phyloP scores from a whole-genome alignment of 2,797 vertebrate genomes.

The Manis javanica region DNA sequence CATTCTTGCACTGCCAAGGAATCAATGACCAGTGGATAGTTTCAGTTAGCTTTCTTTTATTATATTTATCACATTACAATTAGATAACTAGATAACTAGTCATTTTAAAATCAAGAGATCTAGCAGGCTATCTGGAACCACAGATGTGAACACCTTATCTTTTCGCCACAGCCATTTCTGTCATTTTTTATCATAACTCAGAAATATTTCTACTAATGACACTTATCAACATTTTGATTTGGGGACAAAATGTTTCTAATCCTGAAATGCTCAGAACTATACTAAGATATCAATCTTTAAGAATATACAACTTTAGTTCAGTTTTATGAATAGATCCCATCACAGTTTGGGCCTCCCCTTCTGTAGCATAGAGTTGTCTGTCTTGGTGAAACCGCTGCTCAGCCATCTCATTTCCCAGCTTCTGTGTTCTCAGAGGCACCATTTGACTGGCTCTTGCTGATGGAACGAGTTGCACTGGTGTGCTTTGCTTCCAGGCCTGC shows the following conservation, averaged over 20 bases:
- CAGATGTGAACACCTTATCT: background rate
- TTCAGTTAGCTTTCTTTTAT: background rate
- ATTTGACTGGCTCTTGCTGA: background rate
- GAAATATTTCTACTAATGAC: background rate
- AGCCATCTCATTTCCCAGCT: background rate
- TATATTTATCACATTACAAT: background rate
- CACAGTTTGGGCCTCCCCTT: background rate
- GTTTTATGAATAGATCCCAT: background rate
- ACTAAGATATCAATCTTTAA: background rate
- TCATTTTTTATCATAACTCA: background rate
- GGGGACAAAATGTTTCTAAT: background rate
- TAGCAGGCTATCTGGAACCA: background rate
- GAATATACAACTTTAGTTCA: background rate
- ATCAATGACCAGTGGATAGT: background rate
- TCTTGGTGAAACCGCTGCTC: background rate
- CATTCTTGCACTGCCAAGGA: background rate
- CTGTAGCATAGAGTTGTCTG: background rate
- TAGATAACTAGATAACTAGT: background rate
- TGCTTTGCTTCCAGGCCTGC: background rate
- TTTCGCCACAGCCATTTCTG: background rate
- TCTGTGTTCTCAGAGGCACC: background rate
- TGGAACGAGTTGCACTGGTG: rapidly evolving
- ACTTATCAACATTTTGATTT: background rate
- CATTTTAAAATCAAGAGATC: background rate
- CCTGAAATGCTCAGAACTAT: background rate